phyloP scores from a whole-genome alignment of 92 coral and sea anemone genomes.

The Zoanthus solanderi region DNA sequence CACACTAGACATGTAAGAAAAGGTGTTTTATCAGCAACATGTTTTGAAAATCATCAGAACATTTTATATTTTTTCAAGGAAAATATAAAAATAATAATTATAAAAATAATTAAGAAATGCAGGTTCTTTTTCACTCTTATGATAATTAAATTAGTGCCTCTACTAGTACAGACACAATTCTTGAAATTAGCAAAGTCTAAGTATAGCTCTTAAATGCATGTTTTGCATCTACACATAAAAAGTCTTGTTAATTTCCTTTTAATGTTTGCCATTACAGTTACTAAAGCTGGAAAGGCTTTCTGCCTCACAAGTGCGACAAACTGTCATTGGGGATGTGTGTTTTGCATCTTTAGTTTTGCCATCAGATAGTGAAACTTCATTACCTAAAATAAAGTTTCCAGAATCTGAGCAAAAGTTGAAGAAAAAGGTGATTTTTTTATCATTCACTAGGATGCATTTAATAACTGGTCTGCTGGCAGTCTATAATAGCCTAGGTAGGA shows the following conservation, averaged over 20 bases:
- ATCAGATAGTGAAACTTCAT: slow-evolving; percentile 75
- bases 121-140: no score
- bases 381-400: slow-evolving; percentile 88
- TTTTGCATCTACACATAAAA: neutral
- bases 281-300: slow-evolving; percentile 84
- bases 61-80: no score
- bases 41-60: no score
- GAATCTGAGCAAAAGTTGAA: slow-evolving; percentile 70
- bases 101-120: no score
- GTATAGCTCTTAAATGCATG: no score
- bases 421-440: slow-evolving; percentile 62
- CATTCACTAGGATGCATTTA: neutral
- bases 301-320: slow-evolving; percentile 82
- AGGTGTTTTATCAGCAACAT: no score
- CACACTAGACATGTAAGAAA: no score
- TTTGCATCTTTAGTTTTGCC: slow-evolving; percentile 80
- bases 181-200: no score
- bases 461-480: neutral
- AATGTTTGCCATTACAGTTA: slow-evolving; percentile 56
- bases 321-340: slow-evolving; percentile 87
- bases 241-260: neutral
- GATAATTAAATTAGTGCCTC: no score
- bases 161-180: no score
- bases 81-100: no score
- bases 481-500: no score